Percentiles rank a stretch among this genome's conserved stretches.
Evolutionary conservation across 2,797 vertebrate genomes (phyloP).

Genomic region (Microcaecilia unicolor): DNA sequence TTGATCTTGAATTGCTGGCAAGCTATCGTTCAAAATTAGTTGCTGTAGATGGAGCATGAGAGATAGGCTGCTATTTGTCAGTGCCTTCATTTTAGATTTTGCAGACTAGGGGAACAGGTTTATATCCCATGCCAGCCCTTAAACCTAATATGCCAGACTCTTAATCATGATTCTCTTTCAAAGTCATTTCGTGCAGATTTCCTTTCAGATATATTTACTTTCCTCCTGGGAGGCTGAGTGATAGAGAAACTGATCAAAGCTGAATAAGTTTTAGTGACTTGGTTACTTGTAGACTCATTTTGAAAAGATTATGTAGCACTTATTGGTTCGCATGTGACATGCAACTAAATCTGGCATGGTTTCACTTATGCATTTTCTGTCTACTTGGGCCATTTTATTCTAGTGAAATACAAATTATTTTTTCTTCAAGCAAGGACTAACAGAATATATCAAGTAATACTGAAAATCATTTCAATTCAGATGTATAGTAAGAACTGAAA

Average conservation of each 20-base stretch:
- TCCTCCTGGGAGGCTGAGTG: conserved; percentile 3
- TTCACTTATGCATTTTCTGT: conserved; percentile 2
- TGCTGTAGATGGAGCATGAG: too few relatives aligned
- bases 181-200: conserved; percentile 27
- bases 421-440: not conserved
- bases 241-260: conserved; percentile 17
- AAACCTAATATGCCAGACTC: conserved; percentile 7
- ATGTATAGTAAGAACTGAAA: not conserved
- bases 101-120: too few relatives aligned
- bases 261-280: conserved; percentile 8
- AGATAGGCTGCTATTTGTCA: too few relatives aligned
- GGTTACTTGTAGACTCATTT: conserved; percentile 7
- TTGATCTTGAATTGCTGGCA: too few relatives aligned
- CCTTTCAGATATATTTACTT: conserved; percentile 13
- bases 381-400: conserved; percentile 1
- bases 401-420: conserved; percentile 3
- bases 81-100: too few relatives aligned
- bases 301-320: conserved; percentile 14
- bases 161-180: conserved; percentile 16
- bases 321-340: not conserved
- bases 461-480: not conserved
- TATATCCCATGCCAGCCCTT: not conserved
- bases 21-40: too few relatives aligned
- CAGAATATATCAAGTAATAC: conserved; percentile 4
- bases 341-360: conserved; percentile 1